Base-by-base conservation (phyloP, 2,888 invertebrate species). In the Drosophila prolongata region DNA sequence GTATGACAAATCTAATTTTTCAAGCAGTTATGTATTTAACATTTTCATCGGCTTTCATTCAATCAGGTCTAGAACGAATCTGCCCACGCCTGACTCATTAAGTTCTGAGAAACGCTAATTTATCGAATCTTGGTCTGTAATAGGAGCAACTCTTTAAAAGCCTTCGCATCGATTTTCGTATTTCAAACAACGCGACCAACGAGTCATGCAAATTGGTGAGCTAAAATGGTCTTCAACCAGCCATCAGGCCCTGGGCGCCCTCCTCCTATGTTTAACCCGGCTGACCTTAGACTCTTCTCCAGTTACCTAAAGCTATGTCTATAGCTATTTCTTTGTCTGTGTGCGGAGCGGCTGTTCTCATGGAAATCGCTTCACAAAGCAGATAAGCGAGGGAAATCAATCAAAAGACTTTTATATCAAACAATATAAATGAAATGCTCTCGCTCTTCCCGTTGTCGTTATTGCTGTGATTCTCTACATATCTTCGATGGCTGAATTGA, bases 401-500 rank as follows among this genome's bases (percentile, higher is more conserved):
- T 82, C 78, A 82, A 82, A 87, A 69, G 79, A 77, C 71, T 75
- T 79, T 84, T 78, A 76, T 73, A 83, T 80, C 66, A 58, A 78
- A 84, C 81, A 87, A 84, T 79, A 64, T 67, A 80, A 83, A 80
- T 79, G 60, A 79, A 87, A 87, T 73, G 79, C 47, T 78, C 30
- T 30, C 0, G 30, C 30, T 30, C 8, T 47, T 44, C 42, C 37
- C 60, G 54, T 52, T 60, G 46, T 14, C 50, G 68, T 40, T 70
- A 19, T 59, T 47, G 67, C 67, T 67, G 67, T 57, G 59, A 74
- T 73, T 73, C 57, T 44, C 37, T 14, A 53, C 57, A 59, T 69
- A 68, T 68, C 70, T 57, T 24, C 38, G 35, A 14, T 59, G 52
- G 53, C 24, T 53, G 55, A 61, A 74, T 75, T 68, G 61, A 74